Evolutionary conservation across 2,113 vertebrate genomes (phyloP).

Genomic region (Aegithalos caudatus): DNA sequence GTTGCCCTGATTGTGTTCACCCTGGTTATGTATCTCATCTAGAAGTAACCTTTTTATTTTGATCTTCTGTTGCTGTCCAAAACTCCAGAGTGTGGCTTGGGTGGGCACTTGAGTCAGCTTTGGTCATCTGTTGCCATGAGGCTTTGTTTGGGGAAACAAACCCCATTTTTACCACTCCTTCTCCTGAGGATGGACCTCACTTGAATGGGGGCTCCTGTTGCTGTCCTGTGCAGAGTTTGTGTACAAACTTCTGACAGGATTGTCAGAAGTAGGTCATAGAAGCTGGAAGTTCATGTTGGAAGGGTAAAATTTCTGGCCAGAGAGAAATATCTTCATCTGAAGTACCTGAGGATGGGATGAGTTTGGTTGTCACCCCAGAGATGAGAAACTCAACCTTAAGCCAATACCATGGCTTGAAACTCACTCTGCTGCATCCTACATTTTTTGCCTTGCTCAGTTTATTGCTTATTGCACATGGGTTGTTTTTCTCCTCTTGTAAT

Average conservation of each 20-base stretch:
- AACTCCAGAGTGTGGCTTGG: neutral
- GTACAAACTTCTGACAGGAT: neutral
- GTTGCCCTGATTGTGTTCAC: neutral
- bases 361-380: neutral
- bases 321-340: neutral
- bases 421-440: fast-evolving
- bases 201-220: neutral
- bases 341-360: neutral
- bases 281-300: neutral
- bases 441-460: neutral
- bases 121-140: neutral
- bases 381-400: neutral
- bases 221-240: neutral
- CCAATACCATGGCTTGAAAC: neutral
- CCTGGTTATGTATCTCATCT: neutral
- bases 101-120: neutral
- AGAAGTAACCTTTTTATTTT: neutral
- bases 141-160: neutral
- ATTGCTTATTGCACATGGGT: neutral
- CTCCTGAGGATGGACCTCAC: neutral
- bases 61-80: neutral
- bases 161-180: neutral
- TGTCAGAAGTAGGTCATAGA: neutral
- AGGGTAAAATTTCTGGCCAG: neutral
- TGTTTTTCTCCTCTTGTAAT: neutral